Conservation (phyloP, 2,888 invertebrate species). For the Argynnis bischoffii region DNA sequence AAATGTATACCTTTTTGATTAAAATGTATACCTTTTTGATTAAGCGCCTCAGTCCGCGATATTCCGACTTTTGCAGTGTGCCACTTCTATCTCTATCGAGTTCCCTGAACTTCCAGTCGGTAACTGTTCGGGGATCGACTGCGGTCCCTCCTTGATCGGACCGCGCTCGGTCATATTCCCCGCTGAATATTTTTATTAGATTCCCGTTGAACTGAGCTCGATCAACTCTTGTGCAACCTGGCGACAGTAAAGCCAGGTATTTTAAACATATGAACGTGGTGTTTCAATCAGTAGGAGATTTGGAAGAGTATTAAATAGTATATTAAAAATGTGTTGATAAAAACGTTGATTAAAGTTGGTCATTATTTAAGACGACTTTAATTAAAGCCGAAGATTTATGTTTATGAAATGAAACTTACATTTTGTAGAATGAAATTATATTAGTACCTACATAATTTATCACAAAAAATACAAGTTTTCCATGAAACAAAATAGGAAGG, state of each 20-base stretch:
- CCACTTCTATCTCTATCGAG: conserved; percentile 92
- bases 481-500: conserved; percentile 5
- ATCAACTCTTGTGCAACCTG: conserved; percentile 88
- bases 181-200: conserved; percentile 91
- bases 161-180: conserved; percentile 85
- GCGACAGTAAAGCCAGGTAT: conserved; percentile 12
- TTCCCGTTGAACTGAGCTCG: conserved; percentile 91
- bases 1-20: conserved; percentile 85
- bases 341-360: too few species aligned
- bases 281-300: too few species aligned
- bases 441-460: too few species aligned
- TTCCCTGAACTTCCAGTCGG: conserved; percentile 95
- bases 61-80: conserved; percentile 90
- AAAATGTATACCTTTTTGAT: conserved; percentile 87
- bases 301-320: too few species aligned
- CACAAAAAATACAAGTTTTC: too few species aligned
- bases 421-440: too few species aligned
- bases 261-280: background rate
- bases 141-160: conserved; percentile 51
- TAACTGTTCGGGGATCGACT: conserved; percentile 79
- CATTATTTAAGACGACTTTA: too few species aligned
- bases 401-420: too few species aligned
- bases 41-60: conserved; percentile 89
- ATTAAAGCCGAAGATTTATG: too few species aligned
- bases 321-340: too few species aligned